Base-by-base conservation (phyloP, 1,140 invertebrate genomes). In the Sinonovacula constricta region DNA sequence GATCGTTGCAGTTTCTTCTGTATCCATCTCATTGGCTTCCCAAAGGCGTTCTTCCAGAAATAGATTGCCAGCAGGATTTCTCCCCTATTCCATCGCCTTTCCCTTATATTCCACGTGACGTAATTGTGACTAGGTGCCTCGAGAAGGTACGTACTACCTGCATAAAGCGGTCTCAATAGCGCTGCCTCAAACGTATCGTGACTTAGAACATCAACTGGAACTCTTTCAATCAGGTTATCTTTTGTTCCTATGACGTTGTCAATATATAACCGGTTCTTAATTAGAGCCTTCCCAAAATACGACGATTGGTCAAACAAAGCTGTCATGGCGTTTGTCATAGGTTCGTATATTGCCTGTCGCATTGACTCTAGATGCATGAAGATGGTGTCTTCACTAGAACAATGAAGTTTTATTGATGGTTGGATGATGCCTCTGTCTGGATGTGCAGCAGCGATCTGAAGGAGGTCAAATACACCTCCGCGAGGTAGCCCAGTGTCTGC, bases 151-250 rank as follows among this genome's bases (percentile, higher is more conserved):
- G 86, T 80, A 34, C 80, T 83, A 2, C 86, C 81, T 22, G 81
- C 86, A 72, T 88, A 88, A 14, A 88, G 68, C 3, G 87, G 88
- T 30, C 82, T 69, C 26, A 89, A 68, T 12, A 88, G 53, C 1
- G 87, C 81, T 5, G 88, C 87, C 62, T 89, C 88, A 67, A 88
- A 89, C 12, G 88, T 88, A 57, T 88, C 88, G 57, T 89, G 88
- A 74, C 88, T 89, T 0, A 89, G 80, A 12, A 89, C 87, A 68
- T 89, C 86, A 36, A 89, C 82, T 24, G 88, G 88, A 3, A 88
- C 83, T 12, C 85, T 53, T 76, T 89, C 88, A 12, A 89, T 86
- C 18, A 85, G 59, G 49, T 86, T 78, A 1, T 84, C 82, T 31
- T 79, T 72, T 0, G 39, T 74, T 24, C 87, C 86, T 39, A 89